Conservation (phyloP, 2,888 invertebrate genomes). For the Ctenicera cuprea region DNA sequence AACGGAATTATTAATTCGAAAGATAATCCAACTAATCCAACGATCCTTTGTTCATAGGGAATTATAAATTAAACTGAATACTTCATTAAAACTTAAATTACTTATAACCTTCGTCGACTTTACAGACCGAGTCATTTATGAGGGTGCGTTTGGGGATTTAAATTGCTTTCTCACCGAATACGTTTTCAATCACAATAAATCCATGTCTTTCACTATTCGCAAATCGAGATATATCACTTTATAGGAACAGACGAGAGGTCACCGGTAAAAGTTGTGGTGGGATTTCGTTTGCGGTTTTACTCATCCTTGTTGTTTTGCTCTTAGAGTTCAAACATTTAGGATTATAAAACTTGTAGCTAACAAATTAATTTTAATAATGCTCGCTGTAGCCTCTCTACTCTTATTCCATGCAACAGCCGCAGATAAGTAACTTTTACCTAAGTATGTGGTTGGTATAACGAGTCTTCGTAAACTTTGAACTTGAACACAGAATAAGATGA, state of each 20-base stretch:
- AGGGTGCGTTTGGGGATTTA: conserved; percentile 23
- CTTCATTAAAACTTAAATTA: conserved; percentile 42
- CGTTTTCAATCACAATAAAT: conserved; percentile 29
- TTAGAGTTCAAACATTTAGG: too few species aligned
- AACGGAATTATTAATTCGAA: conserved; percentile 9
- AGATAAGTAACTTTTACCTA: too few species aligned
- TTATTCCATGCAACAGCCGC: too few species aligned
- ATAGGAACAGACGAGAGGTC: neutral
- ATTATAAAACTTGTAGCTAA: too few species aligned
- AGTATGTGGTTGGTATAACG: too few species aligned
- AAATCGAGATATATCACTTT: conserved; percentile 18
- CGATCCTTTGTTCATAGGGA: conserved; percentile 7
- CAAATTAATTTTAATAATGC: too few species aligned
- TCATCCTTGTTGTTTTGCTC: too few species aligned
- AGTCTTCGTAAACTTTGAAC: too few species aligned
- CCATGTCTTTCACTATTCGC: conserved; percentile 7
- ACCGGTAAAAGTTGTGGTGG: neutral
- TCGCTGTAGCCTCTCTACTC: too few species aligned
- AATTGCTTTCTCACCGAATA: conserved; percentile 26
- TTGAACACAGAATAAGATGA: too few species aligned
- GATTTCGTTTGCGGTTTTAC: too few species aligned
- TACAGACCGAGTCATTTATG: conserved; percentile 4
- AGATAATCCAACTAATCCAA: conserved; percentile 24
- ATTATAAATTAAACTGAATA: conserved; percentile 36
- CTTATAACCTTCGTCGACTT: conserved; percentile 32